Percentiles rank a stretch among this genome's conserved stretches.
phyloP scores from a whole-genome alignment of 2,113 vertebrate genomes.

The Sylvia atricapilla region DNA sequence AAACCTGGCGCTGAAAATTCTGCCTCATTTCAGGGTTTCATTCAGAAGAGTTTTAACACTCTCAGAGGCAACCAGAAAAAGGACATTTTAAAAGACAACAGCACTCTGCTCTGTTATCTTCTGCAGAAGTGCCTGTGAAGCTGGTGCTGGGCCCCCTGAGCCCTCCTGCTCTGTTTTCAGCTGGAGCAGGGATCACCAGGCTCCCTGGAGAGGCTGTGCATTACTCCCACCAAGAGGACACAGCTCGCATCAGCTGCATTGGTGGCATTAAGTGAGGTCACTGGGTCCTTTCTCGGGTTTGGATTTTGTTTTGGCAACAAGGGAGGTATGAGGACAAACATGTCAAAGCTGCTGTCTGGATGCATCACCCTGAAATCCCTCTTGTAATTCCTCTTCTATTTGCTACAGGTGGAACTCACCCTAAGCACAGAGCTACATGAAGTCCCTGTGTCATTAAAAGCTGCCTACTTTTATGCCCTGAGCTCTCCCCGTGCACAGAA shows the following conservation, averaged over 20 bases:
- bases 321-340: neutral
- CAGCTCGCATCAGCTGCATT: neutral
- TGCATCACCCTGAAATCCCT: neutral
- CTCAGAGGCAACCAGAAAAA: neutral
- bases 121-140: neutral
- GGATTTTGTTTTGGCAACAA: neutral
- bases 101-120: neutral
- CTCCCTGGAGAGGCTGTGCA: neutral
- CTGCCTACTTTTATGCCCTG: neutral
- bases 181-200: neutral
- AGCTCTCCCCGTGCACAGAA: neutral
- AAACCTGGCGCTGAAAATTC: neutral
- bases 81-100: neutral
- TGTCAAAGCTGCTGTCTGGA: neutral
- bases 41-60: neutral
- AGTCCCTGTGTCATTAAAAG: neutral
- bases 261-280: neutral
- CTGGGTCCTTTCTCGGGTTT: rapidly evolving
- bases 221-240: neutral
- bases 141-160: neutral
- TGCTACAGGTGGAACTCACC: neutral
- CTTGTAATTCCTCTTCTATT: neutral
- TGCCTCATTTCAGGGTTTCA: neutral
- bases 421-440: neutral
- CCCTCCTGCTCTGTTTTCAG: neutral